A percentile compares a stretch with the other conserved stretches of the same genome.
Evolutionary conservation across 2,888 invertebrate species (phyloP).

Genomic region (Drosophila cyrtoloma): DNA sequence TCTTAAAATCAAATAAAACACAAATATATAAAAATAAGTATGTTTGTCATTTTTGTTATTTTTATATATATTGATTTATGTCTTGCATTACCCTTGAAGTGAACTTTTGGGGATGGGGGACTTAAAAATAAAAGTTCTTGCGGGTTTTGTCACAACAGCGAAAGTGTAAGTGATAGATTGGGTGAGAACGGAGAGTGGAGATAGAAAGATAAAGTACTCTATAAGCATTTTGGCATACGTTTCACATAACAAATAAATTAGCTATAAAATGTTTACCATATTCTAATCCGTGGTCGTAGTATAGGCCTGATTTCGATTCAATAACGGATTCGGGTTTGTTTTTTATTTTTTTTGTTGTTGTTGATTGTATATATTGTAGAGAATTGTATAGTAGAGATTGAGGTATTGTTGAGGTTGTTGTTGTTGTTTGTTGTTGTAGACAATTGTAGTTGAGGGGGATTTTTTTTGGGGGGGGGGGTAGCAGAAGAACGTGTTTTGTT

Average conservation of each 20-base stretch:
- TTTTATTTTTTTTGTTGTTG: slow-evolving; percentile 39
- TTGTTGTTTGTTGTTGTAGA: slow-evolving; percentile 33
- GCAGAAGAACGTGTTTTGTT: slow-evolving; percentile 35
- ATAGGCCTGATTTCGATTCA: slow-evolving; percentile 88
- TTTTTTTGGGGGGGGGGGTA: neutral
- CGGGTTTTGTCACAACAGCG: slow-evolving; percentile 11
- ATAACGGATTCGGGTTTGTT: slow-evolving; percentile 31
- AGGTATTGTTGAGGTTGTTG: slow-evolving; percentile 33
- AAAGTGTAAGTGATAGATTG: neutral
- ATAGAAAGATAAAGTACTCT: slow-evolving; percentile 28
- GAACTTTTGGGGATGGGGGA: neutral
- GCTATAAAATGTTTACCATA: slow-evolving; percentile 91
- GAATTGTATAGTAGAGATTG: slow-evolving; percentile 30
- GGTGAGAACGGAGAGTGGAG: neutral
- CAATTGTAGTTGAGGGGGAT: slow-evolving; percentile 23
- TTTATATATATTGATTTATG: neutral
- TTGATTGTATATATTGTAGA: slow-evolving; percentile 40
- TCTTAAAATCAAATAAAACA: neutral
- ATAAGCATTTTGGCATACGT: slow-evolving; percentile 55
- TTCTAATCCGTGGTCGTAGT: slow-evolving; percentile 95
- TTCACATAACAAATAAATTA: slow-evolving; percentile 75
- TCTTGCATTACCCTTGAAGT: slow-evolving; percentile 15
- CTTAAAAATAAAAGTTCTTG: slow-evolving; percentile 14
- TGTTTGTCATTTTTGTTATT: neutral
- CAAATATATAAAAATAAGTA: neutral